Conservation (phyloP, 2,888 invertebrate genomes). For the Cataglyphis livida region DNA sequence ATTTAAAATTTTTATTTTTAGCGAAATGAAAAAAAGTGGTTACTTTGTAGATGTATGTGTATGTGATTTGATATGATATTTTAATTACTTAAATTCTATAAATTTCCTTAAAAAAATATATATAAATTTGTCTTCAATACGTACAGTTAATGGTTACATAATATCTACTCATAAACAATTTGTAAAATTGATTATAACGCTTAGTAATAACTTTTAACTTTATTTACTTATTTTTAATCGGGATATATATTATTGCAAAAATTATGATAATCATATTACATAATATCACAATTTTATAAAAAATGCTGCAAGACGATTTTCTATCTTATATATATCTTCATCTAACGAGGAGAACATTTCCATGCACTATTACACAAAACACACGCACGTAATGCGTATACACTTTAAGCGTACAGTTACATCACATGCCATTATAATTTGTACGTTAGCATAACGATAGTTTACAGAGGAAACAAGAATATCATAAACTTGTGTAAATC, state of each 20-base stretch:
- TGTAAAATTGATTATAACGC: not conserved
- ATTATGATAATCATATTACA: not conserved
- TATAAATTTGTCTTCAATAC: not conserved
- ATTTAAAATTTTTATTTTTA: no score
- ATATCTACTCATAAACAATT: not conserved
- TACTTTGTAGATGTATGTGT: no score
- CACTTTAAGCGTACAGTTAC: not conserved
- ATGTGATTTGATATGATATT: no score
- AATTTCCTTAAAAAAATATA: no score
- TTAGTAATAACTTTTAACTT: not conserved
- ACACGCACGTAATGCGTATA: not conserved
- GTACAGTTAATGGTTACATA: not conserved
- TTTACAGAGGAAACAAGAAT: constrained; percentile 11
- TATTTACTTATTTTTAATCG: not conserved
- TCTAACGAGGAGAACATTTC: not conserved
- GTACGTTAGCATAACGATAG: not conserved
- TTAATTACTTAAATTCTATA: no score
- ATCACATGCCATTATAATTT: constrained; percentile 14
- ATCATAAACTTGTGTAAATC: not conserved
- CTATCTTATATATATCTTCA: not conserved
- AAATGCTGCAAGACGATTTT: not conserved
- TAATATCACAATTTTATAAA: not conserved
- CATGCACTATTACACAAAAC: not conserved
- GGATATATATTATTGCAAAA: not conserved
- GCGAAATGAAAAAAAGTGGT: no score